phyloP scores from a whole-genome alignment of 2,113 vertebrate genomes.

The Phalacrocorax aristotelis region DNA sequence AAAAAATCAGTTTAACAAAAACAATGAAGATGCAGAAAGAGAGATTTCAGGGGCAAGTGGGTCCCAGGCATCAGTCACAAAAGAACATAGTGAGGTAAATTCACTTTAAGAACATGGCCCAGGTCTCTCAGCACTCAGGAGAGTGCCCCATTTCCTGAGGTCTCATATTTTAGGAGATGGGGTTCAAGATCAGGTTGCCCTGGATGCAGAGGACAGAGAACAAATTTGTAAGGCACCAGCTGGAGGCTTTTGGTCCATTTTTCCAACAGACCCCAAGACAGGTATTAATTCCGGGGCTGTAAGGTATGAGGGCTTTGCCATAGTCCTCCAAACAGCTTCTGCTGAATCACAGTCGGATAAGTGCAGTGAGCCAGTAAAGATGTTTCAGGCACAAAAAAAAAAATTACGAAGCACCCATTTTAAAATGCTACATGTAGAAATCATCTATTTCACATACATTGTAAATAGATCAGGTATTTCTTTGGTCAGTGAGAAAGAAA shows the following conservation, averaged over 20 bases:
- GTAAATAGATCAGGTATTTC: not conserved
- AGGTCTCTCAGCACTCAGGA: not conserved
- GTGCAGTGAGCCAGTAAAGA: not conserved
- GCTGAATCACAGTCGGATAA: not conserved
- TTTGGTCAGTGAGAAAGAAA: not conserved
- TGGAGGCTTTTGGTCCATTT: not conserved
- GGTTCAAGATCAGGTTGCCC: not conserved
- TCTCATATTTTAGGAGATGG: not conserved
- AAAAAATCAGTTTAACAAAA: not conserved
- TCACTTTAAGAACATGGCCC: not conserved
- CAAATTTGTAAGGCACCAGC: not conserved
- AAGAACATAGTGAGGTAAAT: not conserved
- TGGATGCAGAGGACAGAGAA: not conserved
- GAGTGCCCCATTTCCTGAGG: not conserved
- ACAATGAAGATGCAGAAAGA: not conserved
- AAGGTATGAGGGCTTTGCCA: not conserved
- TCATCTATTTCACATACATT: not conserved
- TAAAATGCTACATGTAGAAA: not conserved
- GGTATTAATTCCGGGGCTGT: not conserved
- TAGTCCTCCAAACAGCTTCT: not conserved
- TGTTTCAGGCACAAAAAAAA: rapidly evolving
- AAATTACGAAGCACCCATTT: not conserved
- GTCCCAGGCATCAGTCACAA: not conserved
- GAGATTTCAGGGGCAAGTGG: not conserved
- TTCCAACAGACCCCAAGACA: not conserved